Conservation (phyloP, 2,797 vertebrate genomes). For the Sebastes minor region DNA sequence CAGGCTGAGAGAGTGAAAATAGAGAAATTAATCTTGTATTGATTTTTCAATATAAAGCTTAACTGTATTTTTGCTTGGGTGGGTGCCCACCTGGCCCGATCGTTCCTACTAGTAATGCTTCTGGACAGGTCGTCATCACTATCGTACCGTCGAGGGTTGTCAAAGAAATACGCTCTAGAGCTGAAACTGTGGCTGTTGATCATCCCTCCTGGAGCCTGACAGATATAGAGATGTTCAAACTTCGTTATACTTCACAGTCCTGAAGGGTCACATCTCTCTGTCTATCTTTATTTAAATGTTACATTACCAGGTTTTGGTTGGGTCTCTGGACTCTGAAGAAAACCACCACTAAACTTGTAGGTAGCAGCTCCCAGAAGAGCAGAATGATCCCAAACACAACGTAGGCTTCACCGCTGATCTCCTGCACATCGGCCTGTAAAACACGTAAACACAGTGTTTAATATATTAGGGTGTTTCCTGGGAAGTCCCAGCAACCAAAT, state of each 20-base stretch:
- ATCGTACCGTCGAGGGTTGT: slow-evolving; percentile 95
- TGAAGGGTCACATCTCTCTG: background rate
- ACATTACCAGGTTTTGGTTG: slow-evolving; percentile 91
- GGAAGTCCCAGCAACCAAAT: no score
- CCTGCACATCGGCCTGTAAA: slow-evolving; percentile 81
- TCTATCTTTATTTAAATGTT: background rate
- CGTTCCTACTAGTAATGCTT: slow-evolving; percentile 82
- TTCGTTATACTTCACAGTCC: background rate
- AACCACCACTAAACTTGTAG: slow-evolving; percentile 90
- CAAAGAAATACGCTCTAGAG: slow-evolving; percentile 95
- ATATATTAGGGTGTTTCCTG: background rate
- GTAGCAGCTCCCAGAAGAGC: slow-evolving; percentile 95
- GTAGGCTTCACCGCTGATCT: slow-evolving; percentile 88
- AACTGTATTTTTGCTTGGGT: background rate
- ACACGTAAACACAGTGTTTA: background rate
- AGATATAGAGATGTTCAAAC: background rate
- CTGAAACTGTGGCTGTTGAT: slow-evolving; percentile 94
- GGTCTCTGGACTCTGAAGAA: slow-evolving; percentile 95
- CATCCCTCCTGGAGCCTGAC: slow-evolving; percentile 89
- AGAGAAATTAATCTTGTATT: background rate
- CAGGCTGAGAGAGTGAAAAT: slow-evolving; percentile 67
- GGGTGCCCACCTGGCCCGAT: slow-evolving; percentile 83
- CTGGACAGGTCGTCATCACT: slow-evolving; percentile 95
- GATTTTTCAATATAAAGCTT: background rate
- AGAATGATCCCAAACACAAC: slow-evolving; percentile 92